Percentiles rank a stretch among this genome's conserved stretches.
Evolutionary conservation across 1,140 invertebrate genomes (phyloP).

Genomic region (Thaumetopoea pityocampa): DNA sequence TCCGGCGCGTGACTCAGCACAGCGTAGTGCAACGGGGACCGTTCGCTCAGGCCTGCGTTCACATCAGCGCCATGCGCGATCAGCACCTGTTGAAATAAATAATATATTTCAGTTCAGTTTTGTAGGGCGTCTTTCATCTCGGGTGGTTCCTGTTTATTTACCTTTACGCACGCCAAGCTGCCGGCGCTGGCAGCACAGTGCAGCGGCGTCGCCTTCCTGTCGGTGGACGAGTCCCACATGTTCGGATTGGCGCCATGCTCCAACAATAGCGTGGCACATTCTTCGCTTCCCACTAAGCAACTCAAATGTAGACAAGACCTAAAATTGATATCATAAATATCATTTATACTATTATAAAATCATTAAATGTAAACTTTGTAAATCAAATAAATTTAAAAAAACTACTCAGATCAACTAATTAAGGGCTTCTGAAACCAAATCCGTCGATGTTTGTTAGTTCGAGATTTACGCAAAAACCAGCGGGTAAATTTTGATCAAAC

Average conservation of each 20-base stretch:
- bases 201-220: constrained; percentile 81
- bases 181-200: constrained; percentile 85
- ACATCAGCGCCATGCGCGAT: constrained; percentile 82
- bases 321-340: constrained; percentile 31
- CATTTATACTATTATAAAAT: too few relatives aligned
- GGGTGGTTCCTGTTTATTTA: constrained; percentile 30
- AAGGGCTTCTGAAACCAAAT: too few relatives aligned
- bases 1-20: constrained; percentile 82
- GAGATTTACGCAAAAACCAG: too few relatives aligned
- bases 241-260: constrained; percentile 80
- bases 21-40: constrained; percentile 84
- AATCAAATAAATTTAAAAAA: too few relatives aligned
- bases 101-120: constrained; percentile 11
- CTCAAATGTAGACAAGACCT: constrained; percentile 88
- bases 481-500: too few relatives aligned
- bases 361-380: too few relatives aligned
- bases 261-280: constrained; percentile 80
- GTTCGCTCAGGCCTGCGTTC: constrained; percentile 82
- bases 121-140: constrained; percentile 18
- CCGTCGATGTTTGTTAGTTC: too few relatives aligned
- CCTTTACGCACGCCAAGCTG: constrained; percentile 73
- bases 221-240: constrained; percentile 79
- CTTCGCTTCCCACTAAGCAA: constrained; percentile 79
- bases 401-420: too few relatives aligned
- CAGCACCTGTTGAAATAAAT: constrained; percentile 73